A percentile compares a stretch with the other conserved stretches of the same genome.
phyloP scores from a whole-genome alignment of 2,113 vertebrate genomes.

The Petaurus breviceps region DNA sequence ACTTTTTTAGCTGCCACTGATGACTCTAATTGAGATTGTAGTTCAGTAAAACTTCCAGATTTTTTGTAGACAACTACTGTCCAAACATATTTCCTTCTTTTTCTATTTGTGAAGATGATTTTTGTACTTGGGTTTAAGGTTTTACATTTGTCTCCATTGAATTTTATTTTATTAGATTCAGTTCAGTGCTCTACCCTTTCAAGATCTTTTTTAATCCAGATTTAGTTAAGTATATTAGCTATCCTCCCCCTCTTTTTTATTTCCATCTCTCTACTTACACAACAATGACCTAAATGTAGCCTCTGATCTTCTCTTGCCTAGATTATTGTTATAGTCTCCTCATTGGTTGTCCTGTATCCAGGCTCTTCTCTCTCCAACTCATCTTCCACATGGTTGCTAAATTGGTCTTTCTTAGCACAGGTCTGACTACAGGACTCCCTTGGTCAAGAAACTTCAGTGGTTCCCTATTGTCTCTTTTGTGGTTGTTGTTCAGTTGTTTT shows the following conservation, averaged over 20 bases:
- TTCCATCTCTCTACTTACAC: background rate
- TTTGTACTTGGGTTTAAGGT: background rate
- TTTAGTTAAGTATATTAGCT: background rate
- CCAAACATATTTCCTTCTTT: background rate
- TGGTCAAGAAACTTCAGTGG: background rate
- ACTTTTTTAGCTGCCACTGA: background rate
- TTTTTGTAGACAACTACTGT: background rate
- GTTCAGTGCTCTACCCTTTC: background rate
- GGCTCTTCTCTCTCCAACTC: background rate
- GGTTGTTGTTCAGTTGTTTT: too few relatives aligned
- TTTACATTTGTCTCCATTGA: background rate
- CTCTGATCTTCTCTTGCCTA: background rate
- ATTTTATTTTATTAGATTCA: background rate
- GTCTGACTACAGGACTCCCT: too few relatives aligned
- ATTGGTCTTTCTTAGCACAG: background rate
- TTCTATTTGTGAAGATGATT: background rate
- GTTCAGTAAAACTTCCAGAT: background rate
- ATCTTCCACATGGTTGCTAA: background rate
- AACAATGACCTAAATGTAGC: background rate
- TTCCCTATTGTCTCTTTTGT: too few relatives aligned
- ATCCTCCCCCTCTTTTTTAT: background rate
- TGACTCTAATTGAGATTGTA: background rate
- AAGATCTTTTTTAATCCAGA: background rate
- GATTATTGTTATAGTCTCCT: too few relatives aligned
- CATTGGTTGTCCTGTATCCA: background rate